Evolutionary conservation across 2,797 vertebrate species (phyloP).

Genomic region (Lycodopsis pacificus): DNA sequence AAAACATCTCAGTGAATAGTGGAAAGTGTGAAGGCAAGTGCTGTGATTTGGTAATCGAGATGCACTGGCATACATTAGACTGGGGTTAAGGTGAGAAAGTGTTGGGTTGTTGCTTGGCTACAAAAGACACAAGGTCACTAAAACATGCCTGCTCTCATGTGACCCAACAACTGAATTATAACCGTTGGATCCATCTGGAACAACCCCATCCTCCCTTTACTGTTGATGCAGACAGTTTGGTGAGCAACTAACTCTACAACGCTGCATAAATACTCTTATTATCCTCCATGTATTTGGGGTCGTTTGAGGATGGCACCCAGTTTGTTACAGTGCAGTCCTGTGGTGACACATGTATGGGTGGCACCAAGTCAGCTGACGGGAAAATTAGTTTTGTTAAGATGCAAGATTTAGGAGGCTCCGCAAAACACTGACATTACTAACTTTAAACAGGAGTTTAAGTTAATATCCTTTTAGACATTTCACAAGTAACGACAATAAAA

Average conservation of each 20-base stretch:
- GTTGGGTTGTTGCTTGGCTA: conserved; percentile 9
- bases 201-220: conserved; percentile 18
- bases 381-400: conserved; percentile 18
- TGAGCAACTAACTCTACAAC: neutral
- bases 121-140: neutral
- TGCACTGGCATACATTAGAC: conserved; percentile 12
- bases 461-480: neutral
- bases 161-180: conserved; percentile 10
- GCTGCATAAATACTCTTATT: neutral
- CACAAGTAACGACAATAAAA: neutral
- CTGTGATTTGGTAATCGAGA: conserved; percentile 46
- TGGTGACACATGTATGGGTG: conserved; percentile 30
- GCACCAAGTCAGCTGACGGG: conserved; percentile 25
- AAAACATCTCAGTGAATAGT: conserved; percentile 3
- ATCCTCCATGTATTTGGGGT: neutral
- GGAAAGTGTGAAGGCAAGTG: conserved; percentile 7
- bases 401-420: conserved; percentile 19
- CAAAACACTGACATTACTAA: conserved; percentile 17
- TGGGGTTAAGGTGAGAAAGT: conserved; percentile 3
- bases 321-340: conserved; percentile 27
- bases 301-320: conserved; percentile 42
- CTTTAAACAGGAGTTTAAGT: conserved; percentile 11
- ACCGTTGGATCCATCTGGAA: conserved; percentile 41
- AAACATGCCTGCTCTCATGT: conserved; percentile 30
- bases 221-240: neutral